phyloP scores from a whole-genome alignment of 1,140 invertebrate species.

The Kradibia gibbosae region DNA sequence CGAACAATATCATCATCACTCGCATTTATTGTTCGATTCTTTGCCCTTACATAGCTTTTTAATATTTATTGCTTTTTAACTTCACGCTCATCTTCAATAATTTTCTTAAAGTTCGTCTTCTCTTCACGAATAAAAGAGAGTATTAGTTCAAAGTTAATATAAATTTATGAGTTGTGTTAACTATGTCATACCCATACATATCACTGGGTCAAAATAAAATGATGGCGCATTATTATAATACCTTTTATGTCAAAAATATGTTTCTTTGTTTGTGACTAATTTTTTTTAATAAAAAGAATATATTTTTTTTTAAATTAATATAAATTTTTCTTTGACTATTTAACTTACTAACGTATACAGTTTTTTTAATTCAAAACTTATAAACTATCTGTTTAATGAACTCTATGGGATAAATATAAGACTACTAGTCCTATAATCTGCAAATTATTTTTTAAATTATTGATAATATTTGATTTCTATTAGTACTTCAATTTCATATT shows the following conservation, averaged over 20 bases:
- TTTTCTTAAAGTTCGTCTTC: background rate
- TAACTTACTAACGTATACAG: too few relatives aligned
- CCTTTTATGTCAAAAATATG: background rate
- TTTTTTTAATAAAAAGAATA: too few relatives aligned
- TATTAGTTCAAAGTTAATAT: constrained; percentile 1
- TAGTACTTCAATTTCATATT: too few relatives aligned
- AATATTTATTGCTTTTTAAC: constrained; percentile 2
- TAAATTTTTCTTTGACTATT: too few relatives aligned
- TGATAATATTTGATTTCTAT: too few relatives aligned
- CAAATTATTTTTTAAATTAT: too few relatives aligned
- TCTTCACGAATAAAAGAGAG: background rate
- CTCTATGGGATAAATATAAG: too few relatives aligned
- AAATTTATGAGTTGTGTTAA: constrained; percentile 34
- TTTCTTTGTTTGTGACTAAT: background rate
- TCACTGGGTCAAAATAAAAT: constrained; percentile 22
- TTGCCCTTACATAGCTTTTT: constrained; percentile 10
- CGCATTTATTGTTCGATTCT: background rate
- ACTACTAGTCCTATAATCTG: too few relatives aligned
- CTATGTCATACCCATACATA: background rate
- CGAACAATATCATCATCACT: background rate
- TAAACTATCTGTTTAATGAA: too few relatives aligned
- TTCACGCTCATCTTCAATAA: constrained; percentile 22
- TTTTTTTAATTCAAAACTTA: too few relatives aligned
- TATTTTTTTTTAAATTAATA: too few relatives aligned
- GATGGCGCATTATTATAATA: background rate